Percentiles rank a stretch among this genome's conserved stretches.
Evolutionary conservation across 2,888 invertebrate genomes (phyloP).

Genomic region (Acrobasis repandana): DNA sequence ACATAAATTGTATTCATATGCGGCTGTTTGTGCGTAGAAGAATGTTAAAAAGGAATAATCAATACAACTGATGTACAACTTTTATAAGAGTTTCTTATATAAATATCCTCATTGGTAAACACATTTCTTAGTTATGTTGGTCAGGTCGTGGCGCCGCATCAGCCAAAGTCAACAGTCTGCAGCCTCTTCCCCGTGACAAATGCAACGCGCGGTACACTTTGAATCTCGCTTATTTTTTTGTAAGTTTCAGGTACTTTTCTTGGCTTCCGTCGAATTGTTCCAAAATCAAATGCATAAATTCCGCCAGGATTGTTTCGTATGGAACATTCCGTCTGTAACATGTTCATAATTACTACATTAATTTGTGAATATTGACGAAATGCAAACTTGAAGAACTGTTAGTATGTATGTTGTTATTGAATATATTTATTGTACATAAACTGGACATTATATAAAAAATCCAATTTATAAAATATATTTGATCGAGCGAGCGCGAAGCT

Average conservation of each 20-base stretch:
- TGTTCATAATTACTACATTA: neutral
- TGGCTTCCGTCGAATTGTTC: slow-evolving; percentile 68
- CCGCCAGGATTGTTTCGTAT: slow-evolving; percentile 80
- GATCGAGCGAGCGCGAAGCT: too few relatives aligned
- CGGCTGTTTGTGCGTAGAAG: slow-evolving; percentile 77
- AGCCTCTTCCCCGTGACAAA: slow-evolving; percentile 82
- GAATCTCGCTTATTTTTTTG: slow-evolving; percentile 63
- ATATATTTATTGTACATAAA: too few relatives aligned
- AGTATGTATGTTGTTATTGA: too few relatives aligned
- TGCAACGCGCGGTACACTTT: slow-evolving; percentile 75
- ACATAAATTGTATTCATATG: slow-evolving; percentile 71
- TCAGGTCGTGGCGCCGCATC: slow-evolving; percentile 37
- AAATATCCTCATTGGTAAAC: slow-evolving; percentile 1
- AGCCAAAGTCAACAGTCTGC: slow-evolving; percentile 80
- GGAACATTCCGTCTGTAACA: slow-evolving; percentile 79
- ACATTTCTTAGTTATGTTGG: neutral
- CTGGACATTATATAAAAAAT: too few relatives aligned
- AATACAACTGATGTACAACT: slow-evolving; percentile 80
- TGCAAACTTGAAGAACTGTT: too few relatives aligned
- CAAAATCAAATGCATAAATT: slow-evolving; percentile 82
- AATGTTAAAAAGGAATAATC: slow-evolving; percentile 76
- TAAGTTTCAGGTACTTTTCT: slow-evolving; percentile 53
- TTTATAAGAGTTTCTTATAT: slow-evolving; percentile 58
- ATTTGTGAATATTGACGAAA: neutral
- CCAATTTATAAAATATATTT: too few relatives aligned